These are phyloP conservation scores for Rhopalosiphum maidis DNA, from an alignment of 1,140 invertebrate genomes.

Conservation along the genomic window DNA sequence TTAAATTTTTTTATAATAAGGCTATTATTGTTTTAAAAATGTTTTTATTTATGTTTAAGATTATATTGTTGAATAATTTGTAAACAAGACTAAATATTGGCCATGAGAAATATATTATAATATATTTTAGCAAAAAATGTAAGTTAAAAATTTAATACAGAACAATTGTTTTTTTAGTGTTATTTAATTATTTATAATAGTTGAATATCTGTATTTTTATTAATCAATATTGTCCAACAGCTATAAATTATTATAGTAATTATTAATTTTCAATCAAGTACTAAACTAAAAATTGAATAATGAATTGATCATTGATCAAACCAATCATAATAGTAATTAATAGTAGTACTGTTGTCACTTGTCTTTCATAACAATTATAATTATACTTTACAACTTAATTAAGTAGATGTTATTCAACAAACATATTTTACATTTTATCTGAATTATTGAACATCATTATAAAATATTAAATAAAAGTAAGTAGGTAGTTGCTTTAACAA, in stretches of 20 bases:
- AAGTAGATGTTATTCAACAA: background rate
- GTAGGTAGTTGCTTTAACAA: no score
- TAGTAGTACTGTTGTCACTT: no score
- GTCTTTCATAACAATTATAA: background rate
- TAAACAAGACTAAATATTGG: conserved; percentile 17
- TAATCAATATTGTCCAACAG: background rate
- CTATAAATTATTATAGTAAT: background rate
- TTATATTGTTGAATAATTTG: conserved; percentile 42
- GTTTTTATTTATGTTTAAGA: conserved; percentile 9
- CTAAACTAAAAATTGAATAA: background rate
- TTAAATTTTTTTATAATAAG: background rate
- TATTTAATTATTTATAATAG: background rate
- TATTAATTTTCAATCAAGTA: background rate
- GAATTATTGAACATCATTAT: no score
- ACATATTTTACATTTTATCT: no score
- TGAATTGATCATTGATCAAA: no score
- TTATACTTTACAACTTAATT: background rate
- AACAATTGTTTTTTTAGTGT: background rate
- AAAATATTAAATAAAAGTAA: no score
- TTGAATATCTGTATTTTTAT: background rate
- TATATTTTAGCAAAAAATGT: background rate
- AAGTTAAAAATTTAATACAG: background rate
- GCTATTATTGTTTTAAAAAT: conserved; percentile 22
- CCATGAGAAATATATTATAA: background rate
- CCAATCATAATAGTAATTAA: background rate